A percentile compares a stretch with the other conserved stretches of the same genome.
These are phyloP conservation scores for Argynnis bischoffii DNA, from an alignment of 2,888 invertebrate species.

Conservation along the genomic window DNA sequence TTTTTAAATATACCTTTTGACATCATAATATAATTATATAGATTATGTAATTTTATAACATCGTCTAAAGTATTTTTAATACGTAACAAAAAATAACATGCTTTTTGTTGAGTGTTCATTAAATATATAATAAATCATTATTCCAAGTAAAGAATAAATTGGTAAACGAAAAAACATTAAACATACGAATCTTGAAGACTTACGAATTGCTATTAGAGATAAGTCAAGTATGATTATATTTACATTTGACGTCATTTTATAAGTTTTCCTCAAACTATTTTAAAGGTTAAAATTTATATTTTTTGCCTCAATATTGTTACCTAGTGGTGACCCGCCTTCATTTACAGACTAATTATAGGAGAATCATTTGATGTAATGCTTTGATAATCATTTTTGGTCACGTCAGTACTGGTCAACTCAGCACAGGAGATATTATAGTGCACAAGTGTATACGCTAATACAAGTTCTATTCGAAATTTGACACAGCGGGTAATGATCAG, in stretches of 20 bases:
- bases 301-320: neutral
- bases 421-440: too few species aligned
- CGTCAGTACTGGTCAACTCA: too few species aligned
- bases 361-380: too few species aligned
- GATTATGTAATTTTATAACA: constrained; percentile 8
- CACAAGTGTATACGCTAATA: too few species aligned
- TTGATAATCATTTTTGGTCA: too few species aligned
- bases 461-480: too few species aligned
- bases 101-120: constrained; percentile 34
- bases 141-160: constrained; percentile 36
- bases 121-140: constrained; percentile 35
- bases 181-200: constrained; percentile 2
- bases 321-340: too few species aligned
- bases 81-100: constrained; percentile 16
- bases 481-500: too few species aligned
- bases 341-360: too few species aligned
- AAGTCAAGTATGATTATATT: constrained; percentile 8
- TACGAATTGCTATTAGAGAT: constrained; percentile 6
- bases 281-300: constrained; percentile 9
- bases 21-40: neutral
- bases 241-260: constrained; percentile 11
- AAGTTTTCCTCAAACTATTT: constrained; percentile 16
- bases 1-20: neutral
- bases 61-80: neutral
- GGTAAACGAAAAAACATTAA: constrained; percentile 28